Conservation (phyloP, 1,140 invertebrate genomes). For the Lysiphlebus fabarum region DNA sequence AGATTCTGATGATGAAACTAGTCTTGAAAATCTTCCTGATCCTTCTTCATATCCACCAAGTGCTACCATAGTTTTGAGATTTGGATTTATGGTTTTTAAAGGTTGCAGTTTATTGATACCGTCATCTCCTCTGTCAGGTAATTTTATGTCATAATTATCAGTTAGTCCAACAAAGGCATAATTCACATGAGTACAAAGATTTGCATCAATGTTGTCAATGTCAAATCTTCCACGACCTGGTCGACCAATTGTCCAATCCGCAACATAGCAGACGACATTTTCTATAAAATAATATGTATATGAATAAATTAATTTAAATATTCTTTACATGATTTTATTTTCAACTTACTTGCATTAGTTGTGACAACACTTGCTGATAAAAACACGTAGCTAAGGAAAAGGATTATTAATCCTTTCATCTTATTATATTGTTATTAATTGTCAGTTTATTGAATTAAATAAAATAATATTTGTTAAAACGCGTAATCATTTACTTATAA, state of each 20-base stretch:
- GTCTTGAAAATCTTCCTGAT: conserved; percentile 62
- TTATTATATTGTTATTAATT: too few species aligned
- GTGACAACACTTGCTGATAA: too few species aligned
- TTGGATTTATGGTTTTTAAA: conserved; percentile 62
- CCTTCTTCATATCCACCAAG: conserved; percentile 78
- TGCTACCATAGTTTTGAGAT: conserved; percentile 66
- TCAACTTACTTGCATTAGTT: too few species aligned
- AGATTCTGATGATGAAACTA: conserved; percentile 28
- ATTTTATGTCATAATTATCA: conserved; percentile 47
- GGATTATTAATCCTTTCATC: too few species aligned
- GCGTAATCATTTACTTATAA: too few species aligned
- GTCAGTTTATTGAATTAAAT: too few species aligned
- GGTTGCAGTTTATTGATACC: conserved; percentile 34
- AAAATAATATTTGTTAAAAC: too few species aligned
- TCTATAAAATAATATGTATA: conserved; percentile 32
- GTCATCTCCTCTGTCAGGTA: conserved; percentile 47
- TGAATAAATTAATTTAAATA: too few species aligned
- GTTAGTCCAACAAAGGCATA: conserved; percentile 68
- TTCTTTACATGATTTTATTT: too few species aligned
- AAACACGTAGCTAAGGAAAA: too few species aligned
- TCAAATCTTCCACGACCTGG: conserved; percentile 63
- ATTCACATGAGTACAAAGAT: conserved; percentile 70
- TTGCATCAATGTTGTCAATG: conserved; percentile 64
- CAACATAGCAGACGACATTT: conserved; percentile 67
- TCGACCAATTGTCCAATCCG: conserved; percentile 72